phyloP scores from a whole-genome alignment of 2,113 vertebrate species.

The Pseudopipra pipra region DNA sequence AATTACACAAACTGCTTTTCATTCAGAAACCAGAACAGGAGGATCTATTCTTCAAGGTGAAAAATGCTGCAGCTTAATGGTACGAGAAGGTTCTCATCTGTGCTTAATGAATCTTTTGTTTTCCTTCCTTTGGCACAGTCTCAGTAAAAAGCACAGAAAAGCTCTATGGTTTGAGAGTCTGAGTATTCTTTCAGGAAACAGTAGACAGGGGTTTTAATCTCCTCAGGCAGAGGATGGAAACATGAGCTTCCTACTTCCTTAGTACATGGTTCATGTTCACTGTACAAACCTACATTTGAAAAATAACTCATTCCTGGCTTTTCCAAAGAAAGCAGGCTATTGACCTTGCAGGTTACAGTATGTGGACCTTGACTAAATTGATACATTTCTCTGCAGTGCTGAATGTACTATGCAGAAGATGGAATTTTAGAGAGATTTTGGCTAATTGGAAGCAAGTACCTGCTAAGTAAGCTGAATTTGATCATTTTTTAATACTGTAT shows the following conservation, averaged over 20 bases:
- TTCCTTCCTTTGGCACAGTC: background rate
- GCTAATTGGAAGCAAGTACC: background rate
- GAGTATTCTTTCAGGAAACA: background rate
- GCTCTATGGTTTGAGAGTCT: background rate
- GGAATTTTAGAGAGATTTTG: background rate
- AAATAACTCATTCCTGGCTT: background rate
- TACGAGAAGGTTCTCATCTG: background rate
- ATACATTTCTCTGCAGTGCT: background rate
- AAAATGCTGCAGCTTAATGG: background rate
- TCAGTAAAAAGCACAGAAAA: background rate
- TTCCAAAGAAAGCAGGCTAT: background rate
- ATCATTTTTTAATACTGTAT: background rate
- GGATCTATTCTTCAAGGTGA: conserved; percentile 24
- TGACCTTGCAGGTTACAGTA: background rate
- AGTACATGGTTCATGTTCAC: background rate
- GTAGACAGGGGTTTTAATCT: background rate
- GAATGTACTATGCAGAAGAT: background rate
- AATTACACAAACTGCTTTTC: background rate
- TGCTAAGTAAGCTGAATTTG: background rate
- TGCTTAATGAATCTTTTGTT: conserved; percentile 2
- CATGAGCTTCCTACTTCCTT: background rate
- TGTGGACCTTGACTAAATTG: background rate
- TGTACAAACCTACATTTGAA: background rate
- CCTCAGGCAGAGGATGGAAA: background rate
- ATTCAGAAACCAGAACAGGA: background rate